Evolutionary conservation across 2,113 vertebrate genomes (phyloP).

Genomic region (Channa argus): DNA sequence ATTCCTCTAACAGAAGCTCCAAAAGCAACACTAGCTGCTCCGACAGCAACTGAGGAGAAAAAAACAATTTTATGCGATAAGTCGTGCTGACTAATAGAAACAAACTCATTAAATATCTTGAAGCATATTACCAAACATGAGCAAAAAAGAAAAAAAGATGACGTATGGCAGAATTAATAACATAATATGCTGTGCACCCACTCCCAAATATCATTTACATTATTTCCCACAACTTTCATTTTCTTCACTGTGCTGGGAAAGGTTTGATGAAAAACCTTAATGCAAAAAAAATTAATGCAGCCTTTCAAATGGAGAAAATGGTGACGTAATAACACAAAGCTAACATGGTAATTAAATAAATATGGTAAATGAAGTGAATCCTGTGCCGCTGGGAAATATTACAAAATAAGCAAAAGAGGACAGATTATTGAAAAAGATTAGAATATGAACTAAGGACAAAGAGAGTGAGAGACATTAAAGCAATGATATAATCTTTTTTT

Average conservation of each 20-base stretch:
- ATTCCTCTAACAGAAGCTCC: conserved; percentile 90
- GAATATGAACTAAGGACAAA: conserved; percentile 14
- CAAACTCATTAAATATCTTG: conserved; percentile 19
- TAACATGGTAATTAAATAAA: conserved; percentile 69
- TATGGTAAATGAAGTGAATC: conserved; percentile 61
- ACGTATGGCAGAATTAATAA: conserved; percentile 26
- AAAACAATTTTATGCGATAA: conserved; percentile 57
- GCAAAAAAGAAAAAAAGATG: background rate
- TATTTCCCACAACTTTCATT: conserved; percentile 62
- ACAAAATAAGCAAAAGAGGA: conserved; percentile 41
- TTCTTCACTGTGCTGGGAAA: conserved; percentile 35
- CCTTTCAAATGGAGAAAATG: conserved; percentile 41
- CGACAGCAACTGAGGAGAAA: conserved; percentile 87
- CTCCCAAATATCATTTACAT: conserved; percentile 44
- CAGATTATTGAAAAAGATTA: conserved; percentile 36
- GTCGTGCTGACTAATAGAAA: conserved; percentile 20
- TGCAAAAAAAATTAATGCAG: conserved; percentile 54
- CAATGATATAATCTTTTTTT: conserved; percentile 41
- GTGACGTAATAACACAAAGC: conserved; percentile 59
- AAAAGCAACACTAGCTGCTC: conserved; percentile 94
- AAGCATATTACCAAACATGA: conserved; percentile 35
- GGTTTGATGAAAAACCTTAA: conserved; percentile 30
- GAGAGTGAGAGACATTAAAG: conserved; percentile 19
- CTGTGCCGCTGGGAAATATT: conserved; percentile 66
- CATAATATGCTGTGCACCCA: conserved; percentile 18